These are phyloP conservation scores for Poeciliopsis turneri DNA, from an alignment of 2,797 vertebrate species.

Conservation along the genomic window DNA sequence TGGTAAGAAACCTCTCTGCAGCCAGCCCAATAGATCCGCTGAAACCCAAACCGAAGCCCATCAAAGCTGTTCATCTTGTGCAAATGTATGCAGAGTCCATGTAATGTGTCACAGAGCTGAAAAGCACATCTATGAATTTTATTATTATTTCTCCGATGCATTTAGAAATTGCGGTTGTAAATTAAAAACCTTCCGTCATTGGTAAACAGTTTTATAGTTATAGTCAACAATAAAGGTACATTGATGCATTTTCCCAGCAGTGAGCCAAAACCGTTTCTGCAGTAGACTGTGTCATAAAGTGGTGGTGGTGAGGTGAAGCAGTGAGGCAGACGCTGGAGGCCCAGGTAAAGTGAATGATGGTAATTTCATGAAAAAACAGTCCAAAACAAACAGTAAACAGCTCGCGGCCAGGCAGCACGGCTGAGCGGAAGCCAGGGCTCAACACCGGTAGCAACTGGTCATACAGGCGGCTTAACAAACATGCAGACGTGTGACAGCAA, in stretches of 20 bases:
- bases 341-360: too few species aligned
- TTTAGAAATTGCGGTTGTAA: not conserved
- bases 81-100: not conserved
- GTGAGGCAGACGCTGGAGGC: too few species aligned
- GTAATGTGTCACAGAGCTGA: not conserved
- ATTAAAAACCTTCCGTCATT: not conserved
- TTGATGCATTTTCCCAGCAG: not conserved
- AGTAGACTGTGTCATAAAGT: not conserved
- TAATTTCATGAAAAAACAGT: too few species aligned
- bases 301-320: too few species aligned
- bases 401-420: too few species aligned
- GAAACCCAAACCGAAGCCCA: slow-evolving; percentile 3
- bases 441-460: too few species aligned
- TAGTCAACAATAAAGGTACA: not conserved
- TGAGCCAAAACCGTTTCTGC: not conserved
- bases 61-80: not conserved
- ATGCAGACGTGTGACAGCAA: too few species aligned
- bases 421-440: too few species aligned
- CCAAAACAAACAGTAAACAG: too few species aligned
- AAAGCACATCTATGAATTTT: not conserved
- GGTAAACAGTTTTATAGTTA: not conserved
- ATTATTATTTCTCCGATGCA: not conserved
- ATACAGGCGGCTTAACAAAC: too few species aligned
- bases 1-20: slow-evolving; percentile 1
- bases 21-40: not conserved